Evolutionary conservation across 2,888 invertebrate genomes (phyloP), one percentile per base, ranked within the genome.

Genomic region (Drosophila atripex): DNA sequence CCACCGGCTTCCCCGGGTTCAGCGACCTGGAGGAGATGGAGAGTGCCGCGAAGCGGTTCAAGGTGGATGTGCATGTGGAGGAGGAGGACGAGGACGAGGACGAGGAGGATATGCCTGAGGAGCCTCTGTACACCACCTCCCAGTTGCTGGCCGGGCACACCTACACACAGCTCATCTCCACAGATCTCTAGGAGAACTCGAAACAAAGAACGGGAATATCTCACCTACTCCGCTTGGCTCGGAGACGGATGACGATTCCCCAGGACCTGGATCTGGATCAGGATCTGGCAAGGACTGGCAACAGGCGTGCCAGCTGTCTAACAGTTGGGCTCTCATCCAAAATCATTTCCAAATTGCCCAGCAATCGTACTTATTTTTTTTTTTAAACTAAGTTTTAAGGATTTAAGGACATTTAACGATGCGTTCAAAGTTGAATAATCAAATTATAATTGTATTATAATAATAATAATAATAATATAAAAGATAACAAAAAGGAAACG

Each of bases 1-100:
- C 91, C 8, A 46, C 25, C 12, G 74, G 78, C 23, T 90, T 90
- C 68, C 91, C 90, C 1, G 80, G 74, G 6, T 91, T 77, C 57
- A 90, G 71, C 38, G 86, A 89, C 51, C 61, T 89, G 3, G 79
- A 78, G 18, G 82, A 86, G 6, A 87, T 88, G 78, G 87, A 86
- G 46, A 85, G 75, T 32, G 88, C 89, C 4, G 84, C 90, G 45
- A 89, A 89, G 71, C 78, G 88, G 8, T 88, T 66, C 47, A 89
- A 89, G 47, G 70, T 82, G 7, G 89, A 89, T 30, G 35, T 55
- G 1, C 39, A 30, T 1, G 9, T 5, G 3, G 30, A 47, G 11
- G 14, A 50, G 25, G 8, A 3, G 18, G 28, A 8, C n/a, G n/a
- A n/a, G n/a, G n/a, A n/a, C n/a, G n/a, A n/a, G 3, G 30, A 47